Conservation (phyloP, 2,888 invertebrate genomes). For the Stenodera caucasica region DNA sequence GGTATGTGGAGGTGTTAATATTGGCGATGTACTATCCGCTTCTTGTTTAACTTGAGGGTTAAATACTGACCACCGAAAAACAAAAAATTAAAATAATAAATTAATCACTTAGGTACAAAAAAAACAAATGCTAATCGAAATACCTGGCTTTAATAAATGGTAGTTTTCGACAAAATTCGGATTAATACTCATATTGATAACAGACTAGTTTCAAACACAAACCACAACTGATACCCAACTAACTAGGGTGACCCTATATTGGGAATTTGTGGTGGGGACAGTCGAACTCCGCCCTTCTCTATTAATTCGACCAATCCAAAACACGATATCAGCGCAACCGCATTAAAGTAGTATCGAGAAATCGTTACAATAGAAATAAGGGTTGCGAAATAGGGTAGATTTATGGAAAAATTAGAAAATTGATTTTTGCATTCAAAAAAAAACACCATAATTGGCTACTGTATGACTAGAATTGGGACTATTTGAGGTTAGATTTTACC, state of each 20-base stretch:
- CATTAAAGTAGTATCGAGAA: neutral
- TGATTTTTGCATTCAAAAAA: no score
- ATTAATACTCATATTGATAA: neutral
- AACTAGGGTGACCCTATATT: neutral
- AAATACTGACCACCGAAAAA: neutral
- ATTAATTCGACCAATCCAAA: neutral
- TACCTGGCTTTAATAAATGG: neutral
- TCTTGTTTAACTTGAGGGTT: slow-evolving; percentile 49
- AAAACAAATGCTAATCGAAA: neutral
- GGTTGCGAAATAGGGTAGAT: neutral
- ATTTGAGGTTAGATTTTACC: no score
- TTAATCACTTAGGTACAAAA: neutral
- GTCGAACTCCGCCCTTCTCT: neutral
- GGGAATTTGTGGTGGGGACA: neutral
- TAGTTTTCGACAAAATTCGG: neutral
- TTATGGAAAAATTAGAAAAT: neutral
- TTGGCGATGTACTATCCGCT: slow-evolving; percentile 54
- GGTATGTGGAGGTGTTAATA: slow-evolving; percentile 74
- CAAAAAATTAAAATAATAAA: neutral
- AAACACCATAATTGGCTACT: no score
- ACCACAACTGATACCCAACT: neutral
- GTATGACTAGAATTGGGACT: no score
- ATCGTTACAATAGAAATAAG: neutral
- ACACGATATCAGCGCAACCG: neutral
- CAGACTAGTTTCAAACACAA: neutral